Conservation (phyloP, 2,113 vertebrate genomes). For the Pterocles gutturalis region DNA sequence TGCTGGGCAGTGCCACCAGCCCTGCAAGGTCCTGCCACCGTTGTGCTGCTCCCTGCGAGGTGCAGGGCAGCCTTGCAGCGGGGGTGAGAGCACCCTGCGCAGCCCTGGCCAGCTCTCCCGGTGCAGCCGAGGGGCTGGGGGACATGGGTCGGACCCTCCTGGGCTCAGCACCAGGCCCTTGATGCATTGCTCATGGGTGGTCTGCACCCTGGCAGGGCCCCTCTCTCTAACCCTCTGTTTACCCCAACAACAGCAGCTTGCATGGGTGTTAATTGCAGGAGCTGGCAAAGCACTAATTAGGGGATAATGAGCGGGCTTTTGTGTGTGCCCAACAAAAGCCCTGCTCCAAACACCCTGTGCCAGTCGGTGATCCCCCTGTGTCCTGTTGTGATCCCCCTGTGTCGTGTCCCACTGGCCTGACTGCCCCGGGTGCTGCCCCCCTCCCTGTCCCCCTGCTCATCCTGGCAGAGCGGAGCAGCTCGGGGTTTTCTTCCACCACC, state of each 20-base stretch:
- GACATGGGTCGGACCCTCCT: rapidly evolving
- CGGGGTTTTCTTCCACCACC: not conserved
- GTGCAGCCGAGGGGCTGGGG: not conserved
- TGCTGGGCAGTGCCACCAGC: not conserved
- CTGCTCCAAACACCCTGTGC: not conserved
- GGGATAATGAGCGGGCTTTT: slow-evolving; percentile 81
- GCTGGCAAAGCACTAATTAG: slow-evolving; percentile 81
- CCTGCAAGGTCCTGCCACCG: not conserved
- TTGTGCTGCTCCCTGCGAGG: not conserved
- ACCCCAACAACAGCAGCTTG: slow-evolving; percentile 72
- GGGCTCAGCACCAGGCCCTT: not conserved
- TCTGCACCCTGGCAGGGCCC: slow-evolving; percentile 30
- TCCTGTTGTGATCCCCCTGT: not conserved
- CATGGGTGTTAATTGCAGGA: slow-evolving; percentile 81
- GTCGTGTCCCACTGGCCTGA: rapidly evolving
- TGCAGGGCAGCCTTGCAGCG: not conserved
- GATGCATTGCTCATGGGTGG: not conserved
- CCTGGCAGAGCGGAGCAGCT: not conserved
- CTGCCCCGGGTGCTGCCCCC: not conserved
- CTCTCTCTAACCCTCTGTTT: slow-evolving; percentile 70
- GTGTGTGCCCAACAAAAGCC: slow-evolving; percentile 27
- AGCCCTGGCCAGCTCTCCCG: not conserved
- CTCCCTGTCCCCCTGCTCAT: not conserved
- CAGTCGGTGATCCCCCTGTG: rapidly evolving
- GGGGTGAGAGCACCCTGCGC: not conserved